phyloP scores from a whole-genome alignment of 2,888 invertebrate genomes.

The Archips crataeganus region DNA sequence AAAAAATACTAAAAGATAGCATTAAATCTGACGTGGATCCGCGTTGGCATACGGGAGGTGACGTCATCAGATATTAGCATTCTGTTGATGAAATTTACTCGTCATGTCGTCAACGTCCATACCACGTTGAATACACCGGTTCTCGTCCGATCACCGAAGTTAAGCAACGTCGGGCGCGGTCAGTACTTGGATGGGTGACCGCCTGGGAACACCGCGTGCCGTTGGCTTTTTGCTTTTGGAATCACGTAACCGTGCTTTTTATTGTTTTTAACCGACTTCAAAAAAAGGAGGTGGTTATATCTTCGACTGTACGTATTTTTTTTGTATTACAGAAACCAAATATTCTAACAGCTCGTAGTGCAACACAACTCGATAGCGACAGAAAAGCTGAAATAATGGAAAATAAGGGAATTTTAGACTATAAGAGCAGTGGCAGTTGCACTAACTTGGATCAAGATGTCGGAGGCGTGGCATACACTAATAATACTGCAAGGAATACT shows the following conservation, averaged over 20 bases:
- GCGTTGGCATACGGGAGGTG: too few relatives aligned
- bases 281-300: too few relatives aligned
- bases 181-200: constrained; percentile 63
- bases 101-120: constrained; percentile 48
- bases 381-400: constrained; percentile 38
- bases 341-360: constrained; percentile 69
- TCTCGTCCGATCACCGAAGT: constrained; percentile 55
- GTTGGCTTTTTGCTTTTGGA: constrained; percentile 52
- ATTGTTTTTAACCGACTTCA: too few relatives aligned
- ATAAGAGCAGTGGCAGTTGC: constrained; percentile 69
- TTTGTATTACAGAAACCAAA: constrained; percentile 59
- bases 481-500: constrained; percentile 65
- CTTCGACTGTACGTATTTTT: not conserved
- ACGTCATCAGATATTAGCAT: too few relatives aligned
- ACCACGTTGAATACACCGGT: constrained; percentile 53
- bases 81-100: too few relatives aligned
- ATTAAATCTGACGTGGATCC: too few relatives aligned
- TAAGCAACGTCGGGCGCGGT: constrained; percentile 50
- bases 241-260: not conserved
- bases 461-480: constrained; percentile 64
- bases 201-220: constrained; percentile 68
- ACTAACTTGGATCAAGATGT: constrained; percentile 62
- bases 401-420: constrained; percentile 52
- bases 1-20: too few relatives aligned
- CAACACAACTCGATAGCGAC: constrained; percentile 62